phyloP scores from a whole-genome alignment of 2,113 vertebrate species.

The Pteropus alecto region DNA sequence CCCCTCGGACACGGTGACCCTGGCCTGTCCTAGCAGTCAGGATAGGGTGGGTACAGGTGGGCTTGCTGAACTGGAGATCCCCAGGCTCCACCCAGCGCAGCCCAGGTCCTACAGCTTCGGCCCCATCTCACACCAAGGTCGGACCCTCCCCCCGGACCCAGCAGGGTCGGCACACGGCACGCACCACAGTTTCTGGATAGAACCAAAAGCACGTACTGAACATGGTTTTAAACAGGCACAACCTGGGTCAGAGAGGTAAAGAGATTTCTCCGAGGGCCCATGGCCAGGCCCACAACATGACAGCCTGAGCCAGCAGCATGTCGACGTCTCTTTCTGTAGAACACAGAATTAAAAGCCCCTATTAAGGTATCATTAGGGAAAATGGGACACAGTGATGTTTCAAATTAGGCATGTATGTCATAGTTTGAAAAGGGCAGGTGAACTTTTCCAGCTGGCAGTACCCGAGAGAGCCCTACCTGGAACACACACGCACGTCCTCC shows the following conservation, averaged over 20 bases:
- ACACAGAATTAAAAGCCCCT: background rate
- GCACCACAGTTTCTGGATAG: background rate
- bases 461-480: background rate
- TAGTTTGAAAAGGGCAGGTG: background rate
- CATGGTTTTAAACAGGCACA: background rate
- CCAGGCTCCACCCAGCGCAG: background rate
- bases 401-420: background rate
- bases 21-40: background rate
- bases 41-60: rapidly evolving
- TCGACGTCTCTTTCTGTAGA: background rate
- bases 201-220: background rate
- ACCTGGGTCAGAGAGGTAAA: background rate
- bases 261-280: background rate
- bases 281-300: background rate
- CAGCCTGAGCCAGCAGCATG: rapidly evolving
- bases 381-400: background rate
- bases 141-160: background rate
- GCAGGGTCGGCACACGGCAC: background rate
- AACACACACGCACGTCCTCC: rapidly evolving
- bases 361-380: background rate
- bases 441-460: background rate
- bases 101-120: background rate
- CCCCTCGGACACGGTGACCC: background rate
- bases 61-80: background rate
- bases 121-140: background rate